phyloP scores from a whole-genome alignment of 2,113 vertebrate species.

The Ctenodactylus gundi region DNA sequence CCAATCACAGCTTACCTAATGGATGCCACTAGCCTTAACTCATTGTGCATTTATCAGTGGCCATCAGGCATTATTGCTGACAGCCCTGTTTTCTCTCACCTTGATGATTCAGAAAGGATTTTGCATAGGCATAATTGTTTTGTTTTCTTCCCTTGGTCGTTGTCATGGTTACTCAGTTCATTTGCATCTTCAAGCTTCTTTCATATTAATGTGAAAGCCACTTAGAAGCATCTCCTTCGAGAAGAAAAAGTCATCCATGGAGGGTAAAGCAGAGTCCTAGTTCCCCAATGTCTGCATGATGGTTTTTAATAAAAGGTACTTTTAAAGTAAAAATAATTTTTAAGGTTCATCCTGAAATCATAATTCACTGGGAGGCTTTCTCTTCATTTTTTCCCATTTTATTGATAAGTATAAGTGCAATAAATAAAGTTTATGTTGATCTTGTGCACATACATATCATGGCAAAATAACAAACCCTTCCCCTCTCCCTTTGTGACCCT shows the following conservation, averaged over 20 bases:
- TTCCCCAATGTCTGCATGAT: conserved; percentile 33
- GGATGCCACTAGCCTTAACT: background rate
- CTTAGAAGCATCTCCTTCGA: conserved; percentile 63
- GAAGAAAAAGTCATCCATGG: conserved; percentile 60
- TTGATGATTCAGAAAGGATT: conserved; percentile 49
- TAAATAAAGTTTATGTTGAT: no score
- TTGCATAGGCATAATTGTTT: conserved; percentile 58
- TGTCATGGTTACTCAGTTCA: conserved; percentile 77
- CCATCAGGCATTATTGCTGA: conserved; percentile 36
- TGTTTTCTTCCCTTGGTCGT: conserved; percentile 65
- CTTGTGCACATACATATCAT: no score
- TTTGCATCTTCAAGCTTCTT: conserved; percentile 69
- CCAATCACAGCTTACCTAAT: background rate
- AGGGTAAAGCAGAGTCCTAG: conserved; percentile 62
- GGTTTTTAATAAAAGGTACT: conserved; percentile 49
- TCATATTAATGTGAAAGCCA: conserved; percentile 76
- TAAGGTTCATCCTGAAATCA: conserved; percentile 67
- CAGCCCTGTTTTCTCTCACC: conserved; percentile 1
- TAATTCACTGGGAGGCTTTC: background rate
- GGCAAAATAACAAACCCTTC: no score
- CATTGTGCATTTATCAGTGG: background rate
- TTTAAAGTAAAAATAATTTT: conserved; percentile 69
- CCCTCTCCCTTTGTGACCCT: no score
- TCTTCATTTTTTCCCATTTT: no score
- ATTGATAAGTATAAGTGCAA: no score